phyloP scores from a whole-genome alignment of 2,113 vertebrate species.

The Prunella himalayana region DNA sequence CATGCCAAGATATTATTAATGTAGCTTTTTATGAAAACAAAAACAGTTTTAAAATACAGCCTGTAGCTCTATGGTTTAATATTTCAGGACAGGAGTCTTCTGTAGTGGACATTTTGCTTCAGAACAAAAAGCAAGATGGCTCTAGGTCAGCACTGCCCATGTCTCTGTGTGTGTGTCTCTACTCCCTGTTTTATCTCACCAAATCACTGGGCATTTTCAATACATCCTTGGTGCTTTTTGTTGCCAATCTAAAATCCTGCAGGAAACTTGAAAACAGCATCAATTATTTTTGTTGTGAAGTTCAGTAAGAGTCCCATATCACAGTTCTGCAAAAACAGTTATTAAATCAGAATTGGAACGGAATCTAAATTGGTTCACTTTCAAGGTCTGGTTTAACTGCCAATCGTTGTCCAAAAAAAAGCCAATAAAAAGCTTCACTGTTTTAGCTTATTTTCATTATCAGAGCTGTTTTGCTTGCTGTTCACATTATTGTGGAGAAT shows the following conservation, averaged over 20 bases:
- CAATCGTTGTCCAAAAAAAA: neutral
- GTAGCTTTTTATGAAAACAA: conserved; percentile 17
- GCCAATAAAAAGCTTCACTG: neutral
- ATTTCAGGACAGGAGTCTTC: neutral
- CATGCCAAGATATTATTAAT: conserved; percentile 42
- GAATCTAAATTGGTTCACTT: neutral
- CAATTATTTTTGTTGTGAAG: neutral
- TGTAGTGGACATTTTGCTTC: neutral
- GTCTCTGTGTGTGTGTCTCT: neutral
- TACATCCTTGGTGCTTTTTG: neutral
- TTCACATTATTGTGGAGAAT: neutral
- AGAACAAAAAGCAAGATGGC: neutral
- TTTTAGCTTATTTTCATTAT: conserved; percentile 10
- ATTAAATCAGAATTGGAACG: neutral
- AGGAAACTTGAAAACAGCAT: neutral
- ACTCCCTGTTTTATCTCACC: neutral
- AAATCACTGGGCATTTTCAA: neutral
- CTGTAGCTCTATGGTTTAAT: neutral
- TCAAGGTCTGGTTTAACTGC: neutral
- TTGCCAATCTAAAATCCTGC: neutral
- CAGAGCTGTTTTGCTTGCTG: neutral
- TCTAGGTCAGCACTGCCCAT: neutral
- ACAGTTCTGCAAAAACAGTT: neutral
- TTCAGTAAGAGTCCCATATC: neutral
- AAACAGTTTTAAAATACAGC: conserved; percentile 29